These are phyloP conservation scores for Nomia melanderi DNA, from an alignment of 1,140 invertebrate species.

Conservation along the genomic window DNA sequence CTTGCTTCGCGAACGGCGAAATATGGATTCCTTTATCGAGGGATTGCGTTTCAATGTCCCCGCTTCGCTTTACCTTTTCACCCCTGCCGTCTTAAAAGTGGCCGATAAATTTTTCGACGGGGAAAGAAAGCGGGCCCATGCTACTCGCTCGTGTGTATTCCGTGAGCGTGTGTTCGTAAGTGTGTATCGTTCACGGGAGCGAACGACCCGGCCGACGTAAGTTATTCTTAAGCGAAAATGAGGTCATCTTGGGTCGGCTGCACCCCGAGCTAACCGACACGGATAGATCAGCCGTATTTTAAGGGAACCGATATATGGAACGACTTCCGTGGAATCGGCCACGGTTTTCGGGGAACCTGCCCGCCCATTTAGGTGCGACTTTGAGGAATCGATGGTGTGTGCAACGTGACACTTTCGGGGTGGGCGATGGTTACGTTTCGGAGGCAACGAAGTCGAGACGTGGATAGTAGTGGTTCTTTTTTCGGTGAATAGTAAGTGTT, in stretches of 20 bases:
- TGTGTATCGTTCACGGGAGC: slow-evolving; percentile 18
- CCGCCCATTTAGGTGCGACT: neutral
- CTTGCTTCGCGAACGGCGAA: neutral
- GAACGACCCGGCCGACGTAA: slow-evolving; percentile 55
- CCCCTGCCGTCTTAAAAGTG: neutral
- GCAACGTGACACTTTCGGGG: neutral
- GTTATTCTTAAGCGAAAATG: slow-evolving; percentile 72
- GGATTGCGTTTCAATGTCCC: neutral
- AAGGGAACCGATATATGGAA: slow-evolving; percentile 44
- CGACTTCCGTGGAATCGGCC: neutral
- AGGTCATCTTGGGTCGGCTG: slow-evolving; percentile 70
- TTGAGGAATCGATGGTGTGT: neutral
- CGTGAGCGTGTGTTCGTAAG: too few species aligned
- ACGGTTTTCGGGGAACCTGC: neutral
- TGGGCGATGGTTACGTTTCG: too few species aligned
- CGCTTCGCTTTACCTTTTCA: too few species aligned
- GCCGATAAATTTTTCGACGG: slow-evolving; percentile 28
- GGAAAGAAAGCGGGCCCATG: neutral
- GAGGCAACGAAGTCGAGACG: too few species aligned
- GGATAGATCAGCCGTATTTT: slow-evolving; percentile 54
- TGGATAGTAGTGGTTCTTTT: too few species aligned
- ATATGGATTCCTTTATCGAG: slow-evolving; percentile 22
- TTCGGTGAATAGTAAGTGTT: too few species aligned
- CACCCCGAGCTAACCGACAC: slow-evolving; percentile 49
- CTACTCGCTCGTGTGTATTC: too few species aligned